phyloP scores from a whole-genome alignment of 2,113 vertebrate genomes.

The Dolichallabes microphthalmus region DNA sequence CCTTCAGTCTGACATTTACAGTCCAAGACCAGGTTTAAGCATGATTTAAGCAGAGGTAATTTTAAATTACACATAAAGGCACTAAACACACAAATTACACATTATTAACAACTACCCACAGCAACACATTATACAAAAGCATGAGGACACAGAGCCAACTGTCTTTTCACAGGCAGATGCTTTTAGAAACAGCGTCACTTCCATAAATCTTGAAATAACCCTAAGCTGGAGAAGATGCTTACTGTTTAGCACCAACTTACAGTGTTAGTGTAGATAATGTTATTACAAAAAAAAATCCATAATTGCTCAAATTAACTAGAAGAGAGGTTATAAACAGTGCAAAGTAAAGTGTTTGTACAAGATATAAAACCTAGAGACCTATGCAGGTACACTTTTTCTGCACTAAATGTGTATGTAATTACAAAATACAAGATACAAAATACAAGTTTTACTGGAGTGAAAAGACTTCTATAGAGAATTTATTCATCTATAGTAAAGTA shows the following conservation, averaged over 20 bases:
- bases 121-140: background rate
- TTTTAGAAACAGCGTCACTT: background rate
- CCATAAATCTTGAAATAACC: background rate
- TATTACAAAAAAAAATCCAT: background rate
- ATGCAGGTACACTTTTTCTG: background rate
- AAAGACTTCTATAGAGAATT: conserved; percentile 60
- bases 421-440: background rate
- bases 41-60: background rate
- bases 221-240: background rate
- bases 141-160: conserved; percentile 43
- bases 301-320: background rate
- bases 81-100: background rate
- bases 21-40: conserved; percentile 21
- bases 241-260: background rate
- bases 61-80: background rate
- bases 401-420: background rate
- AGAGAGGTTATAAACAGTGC: background rate
- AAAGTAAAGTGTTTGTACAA: background rate
- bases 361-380: background rate
- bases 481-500: conserved; percentile 52
- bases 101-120: background rate
- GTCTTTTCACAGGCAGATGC: conserved; percentile 58
- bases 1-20: background rate
- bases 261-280: background rate
- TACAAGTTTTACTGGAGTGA: conserved; percentile 54